phyloP scores from a whole-genome alignment of 2,113 vertebrate genomes.

The Channa maculata region DNA sequence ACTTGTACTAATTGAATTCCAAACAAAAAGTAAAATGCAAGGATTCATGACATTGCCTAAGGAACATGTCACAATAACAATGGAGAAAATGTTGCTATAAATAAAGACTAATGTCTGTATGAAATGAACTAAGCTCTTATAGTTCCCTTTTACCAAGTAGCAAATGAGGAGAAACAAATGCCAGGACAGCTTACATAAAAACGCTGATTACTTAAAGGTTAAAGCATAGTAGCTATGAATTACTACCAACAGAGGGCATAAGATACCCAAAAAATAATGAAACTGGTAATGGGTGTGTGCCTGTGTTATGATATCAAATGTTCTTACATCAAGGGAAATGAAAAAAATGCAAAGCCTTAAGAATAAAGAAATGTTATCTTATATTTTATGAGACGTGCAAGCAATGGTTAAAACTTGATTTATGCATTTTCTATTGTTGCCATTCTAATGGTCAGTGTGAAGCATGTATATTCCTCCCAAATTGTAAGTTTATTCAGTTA shows the following conservation, averaged over 20 bases:
- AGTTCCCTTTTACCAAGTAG: background rate
- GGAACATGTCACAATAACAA: too few species aligned
- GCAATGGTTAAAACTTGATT: slow-evolving; percentile 65
- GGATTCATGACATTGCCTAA: background rate
- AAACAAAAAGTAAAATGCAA: background rate
- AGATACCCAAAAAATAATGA: slow-evolving; percentile 16
- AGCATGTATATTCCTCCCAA: slow-evolving; percentile 36
- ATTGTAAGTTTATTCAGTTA: slow-evolving; percentile 38
- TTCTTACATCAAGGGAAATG: slow-evolving; percentile 22
- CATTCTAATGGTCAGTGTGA: slow-evolving; percentile 14
- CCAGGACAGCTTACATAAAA: background rate
- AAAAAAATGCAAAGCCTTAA: slow-evolving; percentile 40
- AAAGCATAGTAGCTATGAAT: background rate
- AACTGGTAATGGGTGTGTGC: slow-evolving; percentile 10
- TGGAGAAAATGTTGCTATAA: background rate
- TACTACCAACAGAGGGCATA: slow-evolving; percentile 54
- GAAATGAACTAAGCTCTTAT: background rate
- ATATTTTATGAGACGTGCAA: slow-evolving; percentile 77
- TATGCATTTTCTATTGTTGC: slow-evolving; percentile 54
- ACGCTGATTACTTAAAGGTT: background rate
- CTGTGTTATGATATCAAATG: background rate
- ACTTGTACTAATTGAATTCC: background rate
- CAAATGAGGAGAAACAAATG: background rate
- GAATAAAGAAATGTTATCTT: slow-evolving; percentile 55
- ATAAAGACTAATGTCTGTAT: background rate